Evolutionary conservation across 2,888 invertebrate species (phyloP).

Genomic region (Lamellibrachia columna): DNA sequence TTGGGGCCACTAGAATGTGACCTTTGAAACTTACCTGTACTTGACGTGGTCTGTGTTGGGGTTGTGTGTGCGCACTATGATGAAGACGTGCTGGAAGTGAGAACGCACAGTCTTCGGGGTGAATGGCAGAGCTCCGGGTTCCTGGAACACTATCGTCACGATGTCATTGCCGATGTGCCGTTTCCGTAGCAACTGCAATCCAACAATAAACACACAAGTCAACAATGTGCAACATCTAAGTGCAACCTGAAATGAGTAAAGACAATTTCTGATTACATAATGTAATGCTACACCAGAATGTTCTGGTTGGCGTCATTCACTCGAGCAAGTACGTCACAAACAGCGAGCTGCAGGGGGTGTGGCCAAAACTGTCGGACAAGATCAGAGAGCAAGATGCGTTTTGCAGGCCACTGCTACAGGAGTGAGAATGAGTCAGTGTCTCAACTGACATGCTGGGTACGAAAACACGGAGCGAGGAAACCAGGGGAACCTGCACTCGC

Average conservation of each 20-base stretch:
- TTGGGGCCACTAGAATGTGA: slow-evolving; percentile 71
- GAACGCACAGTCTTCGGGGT: slow-evolving; percentile 93
- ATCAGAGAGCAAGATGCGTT: too few relatives aligned
- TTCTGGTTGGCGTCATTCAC: background rate
- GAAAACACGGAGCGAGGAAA: too few relatives aligned
- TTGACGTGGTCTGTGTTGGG: slow-evolving; percentile 91
- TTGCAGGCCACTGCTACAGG: too few relatives aligned
- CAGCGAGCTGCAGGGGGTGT: too few relatives aligned
- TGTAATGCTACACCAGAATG: background rate
- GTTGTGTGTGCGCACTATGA: slow-evolving; percentile 81
- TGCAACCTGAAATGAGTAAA: background rate
- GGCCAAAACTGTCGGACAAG: too few relatives aligned
- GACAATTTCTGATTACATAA: background rate
- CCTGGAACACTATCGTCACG: slow-evolving; percentile 93
- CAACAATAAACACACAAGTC: background rate
- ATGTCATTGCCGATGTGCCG: slow-evolving; percentile 98
- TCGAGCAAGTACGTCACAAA: too few relatives aligned
- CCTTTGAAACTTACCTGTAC: slow-evolving; percentile 73
- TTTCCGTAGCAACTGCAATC: slow-evolving; percentile 80
- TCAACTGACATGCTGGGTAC: too few relatives aligned
- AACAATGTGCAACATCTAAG: background rate
- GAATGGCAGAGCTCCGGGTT: slow-evolving; percentile 89
- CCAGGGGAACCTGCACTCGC: too few relatives aligned
- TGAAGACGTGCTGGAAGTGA: slow-evolving; percentile 97
- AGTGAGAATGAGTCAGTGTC: too few relatives aligned